A percentile compares a stretch with the other conserved stretches of the same genome.
Evolutionary conservation across 2,888 invertebrate genomes (phyloP).

Genomic region (Orthosia cruda): DNA sequence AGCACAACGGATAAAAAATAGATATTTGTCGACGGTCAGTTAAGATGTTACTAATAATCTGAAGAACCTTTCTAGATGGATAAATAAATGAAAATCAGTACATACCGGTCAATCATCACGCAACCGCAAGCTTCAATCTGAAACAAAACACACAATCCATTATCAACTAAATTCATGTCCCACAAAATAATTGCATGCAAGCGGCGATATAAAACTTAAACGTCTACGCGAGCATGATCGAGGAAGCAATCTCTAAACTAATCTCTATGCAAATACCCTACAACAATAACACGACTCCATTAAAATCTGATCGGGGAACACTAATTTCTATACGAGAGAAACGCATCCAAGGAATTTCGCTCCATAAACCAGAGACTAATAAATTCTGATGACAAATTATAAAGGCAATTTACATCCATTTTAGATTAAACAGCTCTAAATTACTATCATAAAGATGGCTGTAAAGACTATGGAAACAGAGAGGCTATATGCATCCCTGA

Average conservation of each 20-base stretch:
- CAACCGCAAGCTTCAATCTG: slow-evolving; percentile 48
- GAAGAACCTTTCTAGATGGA: background rate
- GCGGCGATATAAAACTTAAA: slow-evolving; percentile 68
- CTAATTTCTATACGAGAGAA: slow-evolving; percentile 60
- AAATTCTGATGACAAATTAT: slow-evolving; percentile 73
- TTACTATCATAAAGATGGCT: slow-evolving; percentile 70
- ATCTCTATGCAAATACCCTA: slow-evolving; percentile 87
- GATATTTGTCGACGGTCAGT: too few species aligned
- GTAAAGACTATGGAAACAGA: slow-evolving; percentile 75
- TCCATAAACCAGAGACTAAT: slow-evolving; percentile 64
- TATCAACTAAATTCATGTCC: slow-evolving; percentile 9
- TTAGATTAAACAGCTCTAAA: slow-evolving; percentile 75
- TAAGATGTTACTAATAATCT: too few species aligned
- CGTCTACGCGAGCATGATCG: slow-evolving; percentile 70
- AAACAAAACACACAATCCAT: slow-evolving; percentile 39
- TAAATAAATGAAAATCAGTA: background rate
- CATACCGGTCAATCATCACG: slow-evolving; percentile 64
- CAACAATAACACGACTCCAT: slow-evolving; percentile 76
- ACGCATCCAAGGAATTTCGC: slow-evolving; percentile 48
- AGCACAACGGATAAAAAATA: too few species aligned
- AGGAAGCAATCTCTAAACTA: slow-evolving; percentile 84
- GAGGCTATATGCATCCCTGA: slow-evolving; percentile 74
- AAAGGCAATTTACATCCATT: slow-evolving; percentile 72
- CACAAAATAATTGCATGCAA: slow-evolving; percentile 28
- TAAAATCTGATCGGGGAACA: slow-evolving; percentile 63